Evolutionary conservation across 2,797 vertebrate genomes (phyloP), one percentile per base, ranked within the genome.

Genomic region (Enteromius afrohamiltoni): DNA sequence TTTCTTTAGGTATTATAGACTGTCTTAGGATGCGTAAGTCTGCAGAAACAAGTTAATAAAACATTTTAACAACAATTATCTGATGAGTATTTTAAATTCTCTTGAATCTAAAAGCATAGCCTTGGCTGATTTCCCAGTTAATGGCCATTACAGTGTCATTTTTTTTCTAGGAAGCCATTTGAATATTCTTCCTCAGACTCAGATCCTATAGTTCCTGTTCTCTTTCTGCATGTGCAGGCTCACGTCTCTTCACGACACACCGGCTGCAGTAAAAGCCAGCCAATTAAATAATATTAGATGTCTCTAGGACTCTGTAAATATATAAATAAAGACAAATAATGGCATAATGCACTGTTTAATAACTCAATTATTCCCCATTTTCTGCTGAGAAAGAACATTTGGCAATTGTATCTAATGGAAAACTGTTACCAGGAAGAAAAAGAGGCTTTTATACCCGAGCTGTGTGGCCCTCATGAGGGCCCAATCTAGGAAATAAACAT

Each of bases 281-380:
- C 16, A 47, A 53, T 60, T 76, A 77, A 49, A 64, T 78, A 4
- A 47, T 84, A 87, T 87, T 70, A 53, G 80, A 86, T 87, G 84
- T 85, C 78, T 29, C 8, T 34, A 45, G 19, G 40, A 75, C 60
- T 75, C 42, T 6, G 16, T 40, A 29, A 64, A 79, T 53, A 77
- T 68, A 51, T 58, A 62, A 82, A 79, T 65, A 62, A 79, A 51
- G 55, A 70, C 23, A 34, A 74, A 74, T 55, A 55, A 23, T 65
- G 60, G 29, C 55, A 64, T 80, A 69, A 65, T 79, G 68, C 42
- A 74, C 42, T 87, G 62, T 86, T 90, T 80, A 76, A 88, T 88
- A 86, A 92, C 86, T 89, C 85, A 89, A 91, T 91, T 91, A 91
- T 70, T 45, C 26, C 79, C 83, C 85, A 91, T 84, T 88, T 90